phyloP scores from a whole-genome alignment of 2,888 invertebrate genomes.

The Nomada ruficornis region DNA sequence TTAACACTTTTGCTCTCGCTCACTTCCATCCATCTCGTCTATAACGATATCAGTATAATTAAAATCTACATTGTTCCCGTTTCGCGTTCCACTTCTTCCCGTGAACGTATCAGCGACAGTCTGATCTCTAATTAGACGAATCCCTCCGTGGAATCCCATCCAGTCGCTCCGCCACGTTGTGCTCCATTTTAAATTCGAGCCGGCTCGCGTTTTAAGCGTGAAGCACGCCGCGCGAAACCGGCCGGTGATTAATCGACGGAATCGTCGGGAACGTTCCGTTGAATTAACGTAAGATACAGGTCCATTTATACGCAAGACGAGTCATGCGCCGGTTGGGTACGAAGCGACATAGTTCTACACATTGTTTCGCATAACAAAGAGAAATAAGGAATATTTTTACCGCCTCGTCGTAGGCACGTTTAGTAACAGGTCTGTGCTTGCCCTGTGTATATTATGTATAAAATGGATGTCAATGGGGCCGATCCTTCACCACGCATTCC shows the following conservation, averaged over 20 bases:
- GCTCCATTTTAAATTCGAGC: constrained; percentile 45
- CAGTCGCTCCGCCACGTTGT: not conserved
- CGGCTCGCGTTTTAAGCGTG: constrained; percentile 6
- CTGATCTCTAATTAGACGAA: constrained; percentile 14
- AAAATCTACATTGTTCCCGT: not conserved
- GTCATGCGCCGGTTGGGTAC: too few relatives aligned
- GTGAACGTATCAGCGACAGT: constrained; percentile 6
- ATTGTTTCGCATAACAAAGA: too few relatives aligned
- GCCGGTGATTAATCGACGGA: constrained; percentile 43
- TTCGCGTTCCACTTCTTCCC: not conserved
- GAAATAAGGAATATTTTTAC: too few relatives aligned
- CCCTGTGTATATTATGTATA: too few relatives aligned
- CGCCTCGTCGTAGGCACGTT: too few relatives aligned
- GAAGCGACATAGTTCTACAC: too few relatives aligned
- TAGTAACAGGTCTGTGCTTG: too few relatives aligned
- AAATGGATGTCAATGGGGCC: constrained; percentile 24
- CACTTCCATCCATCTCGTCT: not conserved
- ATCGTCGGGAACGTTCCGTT: constrained; percentile 35
- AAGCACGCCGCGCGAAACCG: constrained; percentile 16
- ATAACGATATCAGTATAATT: not conserved
- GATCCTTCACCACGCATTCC: constrained; percentile 50
- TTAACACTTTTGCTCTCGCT: not conserved
- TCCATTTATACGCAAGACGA: too few relatives aligned
- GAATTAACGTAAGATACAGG: constrained; percentile 47
- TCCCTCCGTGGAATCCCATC: constrained; percentile 13